Percentiles rank a stretch among this genome's conserved stretches.
These are phyloP conservation scores for Mystacides longicornis DNA, from an alignment of 2,888 invertebrate species.

Conservation along the genomic window DNA sequence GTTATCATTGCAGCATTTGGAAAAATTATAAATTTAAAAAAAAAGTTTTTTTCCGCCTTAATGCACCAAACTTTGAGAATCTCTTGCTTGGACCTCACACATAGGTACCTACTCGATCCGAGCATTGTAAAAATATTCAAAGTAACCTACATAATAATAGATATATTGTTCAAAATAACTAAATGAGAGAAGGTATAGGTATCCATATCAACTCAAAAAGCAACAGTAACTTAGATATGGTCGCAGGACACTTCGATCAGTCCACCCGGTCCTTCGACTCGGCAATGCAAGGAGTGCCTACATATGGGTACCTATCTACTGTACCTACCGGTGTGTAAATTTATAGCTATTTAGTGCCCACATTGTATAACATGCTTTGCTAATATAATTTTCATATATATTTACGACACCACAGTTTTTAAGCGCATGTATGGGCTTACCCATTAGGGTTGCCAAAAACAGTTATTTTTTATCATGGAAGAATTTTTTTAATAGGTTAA, in stretches of 20 bases:
- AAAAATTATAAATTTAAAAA: too few species aligned
- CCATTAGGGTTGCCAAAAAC: background rate
- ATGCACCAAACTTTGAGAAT: slow-evolving; percentile 11
- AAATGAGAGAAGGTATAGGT: too few species aligned
- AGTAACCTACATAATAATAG: slow-evolving; percentile 4
- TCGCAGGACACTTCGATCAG: slow-evolving; percentile 3
- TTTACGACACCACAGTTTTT: slow-evolving; percentile 8
- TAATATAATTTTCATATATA: slow-evolving; percentile 20
- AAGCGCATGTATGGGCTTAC: background rate
- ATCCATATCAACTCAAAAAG: too few species aligned
- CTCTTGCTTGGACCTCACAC: slow-evolving; percentile 16
- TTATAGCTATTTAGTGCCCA: slow-evolving; percentile 12
- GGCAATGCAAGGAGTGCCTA: too few species aligned
- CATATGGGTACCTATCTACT: background rate
- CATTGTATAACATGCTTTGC: slow-evolving; percentile 18
- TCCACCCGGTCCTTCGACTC: too few species aligned
- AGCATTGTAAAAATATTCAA: slow-evolving; percentile 10
- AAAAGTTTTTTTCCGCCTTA: too few species aligned
- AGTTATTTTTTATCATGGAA: background rate
- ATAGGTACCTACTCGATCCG: slow-evolving; percentile 1
- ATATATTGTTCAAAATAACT: too few species aligned
- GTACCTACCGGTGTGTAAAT: background rate
- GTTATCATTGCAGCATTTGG: too few species aligned
- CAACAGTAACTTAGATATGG: too few species aligned
- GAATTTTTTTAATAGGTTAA: too few species aligned